A percentile compares a stretch with the other conserved stretches of the same genome.
Conservation (phyloP, 2,113 vertebrate genomes). For the Riparia riparia region DNA sequence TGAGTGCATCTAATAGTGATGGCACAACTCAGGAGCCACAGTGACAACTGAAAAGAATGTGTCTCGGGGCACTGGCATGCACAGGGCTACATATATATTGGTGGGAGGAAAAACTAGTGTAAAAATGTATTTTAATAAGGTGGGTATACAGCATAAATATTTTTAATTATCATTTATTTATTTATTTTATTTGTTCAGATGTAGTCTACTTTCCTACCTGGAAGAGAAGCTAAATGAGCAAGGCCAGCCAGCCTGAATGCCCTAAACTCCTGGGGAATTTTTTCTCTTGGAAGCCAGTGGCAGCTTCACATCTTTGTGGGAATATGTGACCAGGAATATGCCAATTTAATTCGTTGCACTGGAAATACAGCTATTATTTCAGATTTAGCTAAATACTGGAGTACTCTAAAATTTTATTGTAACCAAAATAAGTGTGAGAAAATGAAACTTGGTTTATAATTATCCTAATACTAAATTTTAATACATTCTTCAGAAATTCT, state of each 20-base stretch:
- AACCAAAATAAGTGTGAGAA: background rate
- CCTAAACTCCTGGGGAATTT: background rate
- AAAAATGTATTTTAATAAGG: background rate
- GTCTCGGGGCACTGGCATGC: background rate
- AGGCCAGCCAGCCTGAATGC: background rate
- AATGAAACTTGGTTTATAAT: background rate
- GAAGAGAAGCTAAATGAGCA: background rate
- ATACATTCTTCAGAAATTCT: background rate
- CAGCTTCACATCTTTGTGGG: background rate
- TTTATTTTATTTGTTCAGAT: background rate
- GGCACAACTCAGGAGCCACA: fast-evolving
- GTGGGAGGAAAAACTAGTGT: background rate
- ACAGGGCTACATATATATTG: background rate
- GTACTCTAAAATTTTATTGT: background rate
- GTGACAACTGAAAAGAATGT: background rate
- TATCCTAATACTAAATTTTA: background rate
- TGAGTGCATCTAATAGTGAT: background rate
- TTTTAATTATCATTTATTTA: background rate
- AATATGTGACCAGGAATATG: background rate
- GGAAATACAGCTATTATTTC: background rate
- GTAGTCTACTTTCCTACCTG: background rate
- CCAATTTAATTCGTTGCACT: background rate
- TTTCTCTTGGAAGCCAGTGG: background rate
- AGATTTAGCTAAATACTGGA: background rate
- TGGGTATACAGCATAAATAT: background rate